These are phyloP conservation scores for Tanytarsus gracilentus DNA, from an alignment of 2,888 invertebrate species.

Conservation along the genomic window DNA sequence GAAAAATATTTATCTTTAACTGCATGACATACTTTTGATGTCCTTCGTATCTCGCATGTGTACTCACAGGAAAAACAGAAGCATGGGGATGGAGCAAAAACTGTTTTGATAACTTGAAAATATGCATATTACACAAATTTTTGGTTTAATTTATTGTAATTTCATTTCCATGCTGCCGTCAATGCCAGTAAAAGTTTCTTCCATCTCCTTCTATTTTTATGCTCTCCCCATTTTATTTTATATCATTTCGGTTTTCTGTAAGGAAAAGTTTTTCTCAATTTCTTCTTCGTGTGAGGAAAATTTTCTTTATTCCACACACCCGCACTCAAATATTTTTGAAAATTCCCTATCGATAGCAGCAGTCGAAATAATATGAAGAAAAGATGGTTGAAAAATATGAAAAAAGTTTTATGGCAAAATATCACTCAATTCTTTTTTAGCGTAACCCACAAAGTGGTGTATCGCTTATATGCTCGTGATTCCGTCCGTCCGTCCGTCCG, in stretches of 20 bases:
- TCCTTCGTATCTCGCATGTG: no score
- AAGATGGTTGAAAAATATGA: conserved; percentile 28
- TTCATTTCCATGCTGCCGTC: conserved; percentile 13
- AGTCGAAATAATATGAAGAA: no score
- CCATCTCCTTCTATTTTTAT: neutral
- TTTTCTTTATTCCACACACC: no score
- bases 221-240: conserved; percentile 19
- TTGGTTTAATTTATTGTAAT: conserved; percentile 27
- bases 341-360: no score
- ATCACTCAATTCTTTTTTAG: conserved; percentile 19
- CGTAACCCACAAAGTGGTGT: no score
- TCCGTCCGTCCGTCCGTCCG: no score
- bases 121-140: conserved; percentile 22
- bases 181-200: neutral
- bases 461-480: no score
- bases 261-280: neutral
- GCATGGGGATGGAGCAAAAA: neutral
- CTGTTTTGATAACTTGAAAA: conserved; percentile 24
- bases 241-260: conserved; percentile 6
- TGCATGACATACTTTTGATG: no score
- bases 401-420: conserved; percentile 18
- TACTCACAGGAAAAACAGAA: neutral
- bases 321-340: no score
- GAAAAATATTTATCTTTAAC: no score
- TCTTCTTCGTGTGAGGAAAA: neutral